A percentile compares a stretch with the other conserved stretches of the same genome.
Evolutionary conservation across 2,888 invertebrate genomes (phyloP).

Genomic region (Calliopum simillimum): DNA sequence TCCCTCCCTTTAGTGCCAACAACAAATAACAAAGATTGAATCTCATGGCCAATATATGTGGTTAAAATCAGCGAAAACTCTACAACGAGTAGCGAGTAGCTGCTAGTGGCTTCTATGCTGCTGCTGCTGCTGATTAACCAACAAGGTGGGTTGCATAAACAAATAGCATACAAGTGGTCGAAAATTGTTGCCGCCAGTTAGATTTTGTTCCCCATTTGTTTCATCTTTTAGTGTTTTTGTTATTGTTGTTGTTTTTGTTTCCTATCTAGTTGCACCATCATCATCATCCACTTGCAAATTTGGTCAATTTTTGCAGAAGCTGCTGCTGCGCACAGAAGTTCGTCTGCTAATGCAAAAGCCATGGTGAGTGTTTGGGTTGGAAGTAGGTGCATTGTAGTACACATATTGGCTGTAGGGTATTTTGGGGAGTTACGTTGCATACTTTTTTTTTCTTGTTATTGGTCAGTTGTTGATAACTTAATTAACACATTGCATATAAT

Average conservation of each 20-base stretch:
- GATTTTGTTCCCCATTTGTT: not conserved
- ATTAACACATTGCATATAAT: conserved; percentile 52
- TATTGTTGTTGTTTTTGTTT: not conserved
- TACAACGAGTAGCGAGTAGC: not conserved
- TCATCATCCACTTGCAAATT: not conserved
- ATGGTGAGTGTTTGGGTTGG: not conserved
- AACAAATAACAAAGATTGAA: too few relatives aligned
- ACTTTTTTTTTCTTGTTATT: not conserved
- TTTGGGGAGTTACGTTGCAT: not conserved
- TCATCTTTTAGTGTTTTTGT: not conserved
- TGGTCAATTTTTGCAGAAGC: not conserved
- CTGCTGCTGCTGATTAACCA: conserved; percentile 31
- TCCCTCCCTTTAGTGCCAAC: not conserved
- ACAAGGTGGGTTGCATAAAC: conserved; percentile 25
- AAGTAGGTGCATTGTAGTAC: not conserved
- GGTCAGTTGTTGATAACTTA: conserved; percentile 48
- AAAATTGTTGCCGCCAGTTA: conserved; percentile 28
- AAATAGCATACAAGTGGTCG: conserved; percentile 30
- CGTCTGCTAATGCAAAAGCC: too few relatives aligned
- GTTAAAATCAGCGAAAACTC: not conserved
- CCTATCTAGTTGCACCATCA: not conserved
- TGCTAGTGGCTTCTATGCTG: not conserved
- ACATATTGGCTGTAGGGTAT: conserved; percentile 16
- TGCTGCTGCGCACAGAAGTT: conserved; percentile 24
- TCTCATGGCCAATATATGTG: not conserved